Conservation (phyloP, 2,888 invertebrate species). For the Oligia strigilis region DNA sequence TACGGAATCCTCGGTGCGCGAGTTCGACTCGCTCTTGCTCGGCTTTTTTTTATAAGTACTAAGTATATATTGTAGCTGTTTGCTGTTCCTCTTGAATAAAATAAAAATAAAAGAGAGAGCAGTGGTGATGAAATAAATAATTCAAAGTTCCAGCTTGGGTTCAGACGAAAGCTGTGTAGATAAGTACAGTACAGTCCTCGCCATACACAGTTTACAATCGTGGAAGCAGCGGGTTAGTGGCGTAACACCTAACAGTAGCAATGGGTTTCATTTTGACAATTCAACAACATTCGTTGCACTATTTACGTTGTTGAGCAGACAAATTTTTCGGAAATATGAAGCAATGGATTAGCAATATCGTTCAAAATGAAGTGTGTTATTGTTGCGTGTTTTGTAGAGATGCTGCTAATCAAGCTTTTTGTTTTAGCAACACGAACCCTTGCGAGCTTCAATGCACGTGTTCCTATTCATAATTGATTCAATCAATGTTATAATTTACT, state of each 20-base stretch:
- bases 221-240: background rate
- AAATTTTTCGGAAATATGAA: background rate
- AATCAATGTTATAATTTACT: conserved; percentile 17
- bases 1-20: too few species aligned
- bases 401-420: too few species aligned
- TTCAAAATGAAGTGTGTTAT: background rate
- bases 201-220: background rate
- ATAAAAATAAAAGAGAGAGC: background rate
- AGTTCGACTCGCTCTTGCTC: too few species aligned
- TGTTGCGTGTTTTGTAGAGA: background rate
- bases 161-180: background rate
- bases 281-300: background rate
- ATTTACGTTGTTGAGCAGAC: background rate
- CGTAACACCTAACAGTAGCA: too few species aligned
- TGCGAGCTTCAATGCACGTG: background rate
- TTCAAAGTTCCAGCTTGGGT: background rate
- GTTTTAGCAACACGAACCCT: background rate
- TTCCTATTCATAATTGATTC: background rate
- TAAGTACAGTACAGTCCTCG: background rate
- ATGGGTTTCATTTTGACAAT: background rate
- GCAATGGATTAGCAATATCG: background rate
- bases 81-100: too few species aligned
- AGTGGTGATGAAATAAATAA: background rate
- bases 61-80: too few species aligned
- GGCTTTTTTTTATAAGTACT: too few species aligned